Base-by-base conservation (phyloP, 1,140 invertebrate species). In the Pachypeltis micranthus region DNA sequence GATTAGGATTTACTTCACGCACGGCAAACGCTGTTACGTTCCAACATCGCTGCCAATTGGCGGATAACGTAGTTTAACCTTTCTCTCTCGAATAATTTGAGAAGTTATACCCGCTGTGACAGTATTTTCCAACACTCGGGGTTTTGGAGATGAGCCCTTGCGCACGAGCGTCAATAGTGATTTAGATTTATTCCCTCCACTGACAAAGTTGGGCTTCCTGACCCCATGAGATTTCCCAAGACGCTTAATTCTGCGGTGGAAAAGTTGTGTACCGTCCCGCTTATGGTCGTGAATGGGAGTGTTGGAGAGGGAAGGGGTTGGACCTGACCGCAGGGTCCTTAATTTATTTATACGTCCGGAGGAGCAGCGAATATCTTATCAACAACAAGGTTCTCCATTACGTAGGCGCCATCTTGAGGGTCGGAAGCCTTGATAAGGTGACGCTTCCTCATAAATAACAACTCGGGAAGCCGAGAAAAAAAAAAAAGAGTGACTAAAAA, bases 311-410 rank as follows among this genome's bases (percentile, higher is more conserved):
- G 26, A 59, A 59, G 28, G 29, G 57, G 57, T 59, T 2, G 25
- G n/a, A 23, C 25, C 57, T 59, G 57, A 59, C 57, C 57, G 57
- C 57, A 59, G 29, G 27, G 31, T 28, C 57, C 57, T 28, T 59
- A 59, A 59, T 59, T 59, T 59, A 59, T 59, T 59, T 59, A 59
- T 59, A 59, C 57, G 57, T 59, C 57, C 57, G 57, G 57, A 31
- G 57, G 25, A 59, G 28, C 28, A 25, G 57, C 28, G 57, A 59
- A 59, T 59, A 59, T 59, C 57, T 59, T 59, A 59, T 59, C 57
- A 59, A 59, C 57, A 31, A 28, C n/a, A n/a, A 59, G 57, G 57
- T 28, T 59, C 57, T 59, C 57, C 57, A 59, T 59, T 59, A 59
- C 57, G 16, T 14, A 31, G 57, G 57, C 57, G 57, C 57, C 57